Base-by-base conservation (phyloP, 2,113 vertebrate genomes). In the Lophius piscatorius region DNA sequence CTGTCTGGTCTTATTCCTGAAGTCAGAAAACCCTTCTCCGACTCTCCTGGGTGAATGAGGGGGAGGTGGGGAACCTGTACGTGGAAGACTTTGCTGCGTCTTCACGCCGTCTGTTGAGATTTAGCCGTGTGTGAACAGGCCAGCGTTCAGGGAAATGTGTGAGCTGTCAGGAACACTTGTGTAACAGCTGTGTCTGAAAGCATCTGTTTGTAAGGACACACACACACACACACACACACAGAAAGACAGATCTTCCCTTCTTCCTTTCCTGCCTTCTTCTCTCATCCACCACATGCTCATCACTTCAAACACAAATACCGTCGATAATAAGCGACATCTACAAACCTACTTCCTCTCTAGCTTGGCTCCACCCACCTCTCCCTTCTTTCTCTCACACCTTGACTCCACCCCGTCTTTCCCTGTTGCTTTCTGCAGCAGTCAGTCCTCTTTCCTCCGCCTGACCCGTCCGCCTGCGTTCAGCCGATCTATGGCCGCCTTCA, bases 111-210 rank as follows among this genome's bases (percentile, higher is more conserved):
- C n/a, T n/a, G n/a, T n/a, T n/a, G n/a, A n/a, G n/a, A n/a, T n/a
- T n/a, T n/a, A n/a, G 49, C 50, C 7, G n/a, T 11, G 44, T 65
- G 13, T 38, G 31, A 57, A 16, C 6, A 3, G 12, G 9, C 4
- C 6, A 9, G 13, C 13, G 52, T 33, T 36, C 12, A 57, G 29
- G 26, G 9, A 28, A 28, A 46, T 51, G 44, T 56, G 24, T 14
- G 33, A 39, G 24, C 29, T 68, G 76, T 77, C 73, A 74, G 58
- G 71, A 54, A 65, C 74, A 74, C 35, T 70, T 63, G 73, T 58
- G 44, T 18, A 58, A 60, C 69, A 77, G 62, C 74, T 66, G 66
- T n/a, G n/a, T 13, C 46, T 75, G 65, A 69, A 51, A 26, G 17
- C 65, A 46, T 54, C 34, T 44, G 50, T 59, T 44, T 42, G 41